These are phyloP conservation scores for Drosophila robusta DNA, from an alignment of 2,888 invertebrate genomes.

Conservation along the genomic window DNA sequence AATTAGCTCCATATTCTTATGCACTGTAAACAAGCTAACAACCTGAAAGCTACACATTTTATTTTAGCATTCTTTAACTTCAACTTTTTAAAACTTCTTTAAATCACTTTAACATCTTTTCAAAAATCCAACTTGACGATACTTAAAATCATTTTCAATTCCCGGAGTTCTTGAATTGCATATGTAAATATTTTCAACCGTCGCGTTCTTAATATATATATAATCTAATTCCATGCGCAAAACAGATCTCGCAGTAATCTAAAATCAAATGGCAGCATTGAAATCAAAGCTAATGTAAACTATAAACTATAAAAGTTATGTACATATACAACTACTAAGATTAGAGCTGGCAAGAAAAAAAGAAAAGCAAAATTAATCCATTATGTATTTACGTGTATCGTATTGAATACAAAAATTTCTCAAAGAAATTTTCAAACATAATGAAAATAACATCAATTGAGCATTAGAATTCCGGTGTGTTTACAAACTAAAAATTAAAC, in stretches of 20 bases:
- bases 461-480: slow-evolving; percentile 25
- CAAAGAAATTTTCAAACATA: slow-evolving; percentile 48
- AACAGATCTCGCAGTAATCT: slow-evolving; percentile 69
- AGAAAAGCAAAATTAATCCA: slow-evolving; percentile 7
- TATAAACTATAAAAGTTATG: slow-evolving; percentile 38
- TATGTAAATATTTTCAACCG: slow-evolving; percentile 54
- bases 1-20: neutral
- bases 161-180: slow-evolving; percentile 22
- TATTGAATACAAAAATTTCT: slow-evolving; percentile 57
- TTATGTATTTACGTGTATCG: slow-evolving; percentile 48
- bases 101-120: neutral
- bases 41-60: neutral
- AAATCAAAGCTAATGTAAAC: slow-evolving; percentile 41
- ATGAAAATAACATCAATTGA: slow-evolving; percentile 12
- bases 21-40: neutral
- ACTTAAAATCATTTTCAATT: neutral
- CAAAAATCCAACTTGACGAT: neutral
- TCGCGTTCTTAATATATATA: slow-evolving; percentile 9
- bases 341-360: slow-evolving; percentile 37
- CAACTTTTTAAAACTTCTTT: too few species aligned
- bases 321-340: slow-evolving; percentile 54
- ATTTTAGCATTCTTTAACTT: neutral
- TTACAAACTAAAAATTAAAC: slow-evolving; percentile 48
- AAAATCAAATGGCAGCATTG: slow-evolving; percentile 40
- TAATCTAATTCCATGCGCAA: slow-evolving; percentile 55